Evolutionary conservation across 2,113 vertebrate genomes (phyloP).

Genomic region (Cyprinus carpio): DNA sequence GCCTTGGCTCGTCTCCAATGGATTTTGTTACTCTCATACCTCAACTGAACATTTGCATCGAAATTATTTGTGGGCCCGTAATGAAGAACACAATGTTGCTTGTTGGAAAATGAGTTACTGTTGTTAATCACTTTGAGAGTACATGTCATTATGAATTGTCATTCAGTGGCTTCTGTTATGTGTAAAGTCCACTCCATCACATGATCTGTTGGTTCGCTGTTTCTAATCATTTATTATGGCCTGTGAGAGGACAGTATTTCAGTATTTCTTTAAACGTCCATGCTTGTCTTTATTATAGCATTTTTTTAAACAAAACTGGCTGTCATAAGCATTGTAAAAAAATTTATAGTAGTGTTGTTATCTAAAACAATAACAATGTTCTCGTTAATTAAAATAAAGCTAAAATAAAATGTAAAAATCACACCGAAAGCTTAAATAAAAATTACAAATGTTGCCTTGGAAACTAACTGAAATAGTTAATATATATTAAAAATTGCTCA

Average conservation of each 20-base stretch:
- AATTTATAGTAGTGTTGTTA: background rate
- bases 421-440: no score
- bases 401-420: background rate
- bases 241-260: slow-evolving; percentile 47
- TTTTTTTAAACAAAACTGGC: background rate
- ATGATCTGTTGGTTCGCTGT: slow-evolving; percentile 54
- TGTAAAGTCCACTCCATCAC: slow-evolving; percentile 60
- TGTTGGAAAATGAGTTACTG: slow-evolving; percentile 36
- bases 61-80: background rate
- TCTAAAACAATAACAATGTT: no score
- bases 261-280: background rate
- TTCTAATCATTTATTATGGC: slow-evolving; percentile 58
- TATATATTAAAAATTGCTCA: background rate
- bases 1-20: background rate
- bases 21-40: background rate
- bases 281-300: background rate
- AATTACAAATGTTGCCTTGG: no score
- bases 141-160: no score
- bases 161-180: background rate
- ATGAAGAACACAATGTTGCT: background rate
- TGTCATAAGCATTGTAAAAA: background rate
- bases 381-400: background rate
- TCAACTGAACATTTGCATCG: background rate
- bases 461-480: no score
- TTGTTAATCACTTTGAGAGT: background rate